Conservation (phyloP, 2,113 vertebrate species). For the Rhegmatorhina hoffmannsi region DNA sequence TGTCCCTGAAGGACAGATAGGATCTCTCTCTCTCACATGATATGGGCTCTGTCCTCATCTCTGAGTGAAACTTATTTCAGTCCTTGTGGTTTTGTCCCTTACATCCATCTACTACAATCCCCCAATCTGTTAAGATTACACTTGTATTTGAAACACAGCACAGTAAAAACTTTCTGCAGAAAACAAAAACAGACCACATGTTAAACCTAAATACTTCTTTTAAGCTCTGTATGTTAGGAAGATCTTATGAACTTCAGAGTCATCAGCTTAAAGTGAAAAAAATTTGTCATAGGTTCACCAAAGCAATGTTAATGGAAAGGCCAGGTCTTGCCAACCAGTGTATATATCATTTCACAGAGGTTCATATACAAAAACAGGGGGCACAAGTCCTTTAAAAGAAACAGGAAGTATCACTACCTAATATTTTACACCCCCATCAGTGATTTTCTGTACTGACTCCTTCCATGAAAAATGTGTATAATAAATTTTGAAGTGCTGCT, state of each 20-base stretch:
- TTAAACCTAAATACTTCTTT: background rate
- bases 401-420: background rate
- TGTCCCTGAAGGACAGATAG: rapidly evolving
- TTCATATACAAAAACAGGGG: background rate
- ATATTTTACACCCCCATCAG: background rate
- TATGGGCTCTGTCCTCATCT: background rate
- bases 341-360: background rate
- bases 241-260: background rate
- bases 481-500: background rate
- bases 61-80: background rate
- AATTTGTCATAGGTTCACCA: background rate
- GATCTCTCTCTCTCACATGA: background rate
- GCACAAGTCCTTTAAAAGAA: background rate
- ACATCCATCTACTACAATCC: background rate
- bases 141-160: background rate
- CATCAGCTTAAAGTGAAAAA: background rate
- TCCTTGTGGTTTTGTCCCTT: background rate
- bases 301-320: background rate
- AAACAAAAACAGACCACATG: background rate
- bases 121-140: background rate
- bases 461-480: background rate
- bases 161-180: background rate
- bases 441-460: background rate
- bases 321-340: background rate
- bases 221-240: background rate